phyloP scores from a whole-genome alignment of 92 coral and sea anemone species.

The Diadumene lineata region DNA sequence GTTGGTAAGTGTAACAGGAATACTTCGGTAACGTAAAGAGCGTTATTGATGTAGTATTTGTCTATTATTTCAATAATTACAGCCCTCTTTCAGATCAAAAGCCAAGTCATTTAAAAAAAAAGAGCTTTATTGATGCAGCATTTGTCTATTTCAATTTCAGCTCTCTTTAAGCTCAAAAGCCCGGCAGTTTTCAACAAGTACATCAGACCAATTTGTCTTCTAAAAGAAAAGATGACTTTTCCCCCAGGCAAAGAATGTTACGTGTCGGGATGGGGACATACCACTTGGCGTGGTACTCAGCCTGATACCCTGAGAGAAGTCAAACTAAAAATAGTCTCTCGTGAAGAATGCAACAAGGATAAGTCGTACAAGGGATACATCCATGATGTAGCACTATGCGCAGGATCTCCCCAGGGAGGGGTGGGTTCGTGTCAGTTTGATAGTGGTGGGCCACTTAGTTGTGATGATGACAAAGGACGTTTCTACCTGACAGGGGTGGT shows the following conservation, averaged over 20 bases:
- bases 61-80: background rate
- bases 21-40: no score
- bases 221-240: slow-evolving; percentile 52
- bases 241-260: slow-evolving; percentile 58
- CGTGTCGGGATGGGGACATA: slow-evolving; percentile 87
- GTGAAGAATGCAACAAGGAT: slow-evolving; percentile 57
- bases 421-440: slow-evolving; percentile 90
- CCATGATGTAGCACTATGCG: slow-evolving; percentile 82
- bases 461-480: slow-evolving; percentile 29
- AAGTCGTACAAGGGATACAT: slow-evolving; percentile 73
- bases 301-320: slow-evolving; percentile 76
- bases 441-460: slow-evolving; percentile 87
- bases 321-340: slow-evolving; percentile 65
- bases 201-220: slow-evolving; percentile 69
- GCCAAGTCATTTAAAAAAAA: slow-evolving; percentile 30
- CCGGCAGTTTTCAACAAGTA: slow-evolving; percentile 39
- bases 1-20: slow-evolving; percentile 29
- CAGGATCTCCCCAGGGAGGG: slow-evolving; percentile 79
- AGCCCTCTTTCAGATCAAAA: slow-evolving; percentile 67
- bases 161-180: slow-evolving; percentile 57
- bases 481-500: slow-evolving; percentile 82
- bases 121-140: background rate
- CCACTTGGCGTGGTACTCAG: slow-evolving; percentile 39
- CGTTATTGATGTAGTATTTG: background rate
- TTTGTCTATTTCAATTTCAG: slow-evolving; percentile 27